phyloP scores from a whole-genome alignment of 1,140 invertebrate species.

The Tetramorium parvispinum region DNA sequence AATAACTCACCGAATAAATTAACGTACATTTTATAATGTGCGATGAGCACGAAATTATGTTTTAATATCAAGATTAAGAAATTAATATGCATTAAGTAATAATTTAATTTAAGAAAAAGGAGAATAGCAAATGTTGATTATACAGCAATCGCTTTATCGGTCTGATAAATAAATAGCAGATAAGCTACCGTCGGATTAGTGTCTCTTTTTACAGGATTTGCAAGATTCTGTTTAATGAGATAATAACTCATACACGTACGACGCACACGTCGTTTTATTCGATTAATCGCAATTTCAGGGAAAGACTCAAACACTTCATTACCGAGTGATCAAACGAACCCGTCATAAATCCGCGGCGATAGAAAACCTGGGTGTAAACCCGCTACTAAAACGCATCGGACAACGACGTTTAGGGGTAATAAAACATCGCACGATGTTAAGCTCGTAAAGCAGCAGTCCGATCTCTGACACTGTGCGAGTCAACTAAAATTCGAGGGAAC shows the following conservation, averaged over 20 bases:
- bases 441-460: conserved; percentile 3
- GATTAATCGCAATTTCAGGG: not conserved
- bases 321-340: conserved; percentile 16
- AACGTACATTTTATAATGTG: not conserved
- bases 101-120: not conserved
- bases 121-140: not conserved
- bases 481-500: conserved; percentile 19
- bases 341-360: conserved; percentile 22
- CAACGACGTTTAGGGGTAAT: conserved; percentile 18
- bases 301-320: conserved; percentile 20
- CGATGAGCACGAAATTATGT: not conserved
- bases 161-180: not conserved
- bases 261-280: not conserved
- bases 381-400: conserved; percentile 19
- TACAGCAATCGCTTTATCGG: not conserved
- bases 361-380: conserved; percentile 41
- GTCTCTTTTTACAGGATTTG: not conserved
- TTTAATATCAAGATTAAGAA: not conserved
- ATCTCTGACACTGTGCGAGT: not conserved
- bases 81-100: not conserved
- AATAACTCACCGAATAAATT: not conserved
- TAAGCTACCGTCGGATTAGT: not conserved
- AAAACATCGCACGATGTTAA: conserved; percentile 39
- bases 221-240: not conserved
- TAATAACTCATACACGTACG: not conserved